These are phyloP conservation scores for Megaustenia siamemsis DNA, from an alignment of 2,888 invertebrate species.

Conservation along the genomic window DNA sequence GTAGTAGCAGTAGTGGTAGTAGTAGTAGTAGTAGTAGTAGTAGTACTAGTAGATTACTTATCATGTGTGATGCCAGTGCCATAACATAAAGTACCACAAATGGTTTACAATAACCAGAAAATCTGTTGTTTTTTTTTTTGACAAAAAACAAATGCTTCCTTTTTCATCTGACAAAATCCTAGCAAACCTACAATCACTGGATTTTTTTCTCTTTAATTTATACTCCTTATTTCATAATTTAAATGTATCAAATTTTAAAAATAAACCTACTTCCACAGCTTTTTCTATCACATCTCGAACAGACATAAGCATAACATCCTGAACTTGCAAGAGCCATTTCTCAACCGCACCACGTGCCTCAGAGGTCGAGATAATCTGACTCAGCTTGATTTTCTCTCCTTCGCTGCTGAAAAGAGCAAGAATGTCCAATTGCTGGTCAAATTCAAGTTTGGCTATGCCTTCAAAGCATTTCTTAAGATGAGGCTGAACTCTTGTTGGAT, in stretches of 20 bases:
- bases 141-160: background rate
- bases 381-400: slow-evolving; percentile 85
- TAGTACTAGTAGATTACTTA: no score
- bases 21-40: no score
- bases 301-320: slow-evolving; percentile 89
- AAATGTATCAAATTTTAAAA: background rate
- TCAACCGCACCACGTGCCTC: slow-evolving; percentile 90
- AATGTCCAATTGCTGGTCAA: slow-evolving; percentile 93
- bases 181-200: no score
- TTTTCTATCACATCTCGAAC: slow-evolving; percentile 84
- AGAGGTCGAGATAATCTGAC: slow-evolving; percentile 86
- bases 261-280: slow-evolving; percentile 81
- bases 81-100: no score
- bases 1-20: no score
- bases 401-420: slow-evolving; percentile 91
- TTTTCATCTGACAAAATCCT: no score
- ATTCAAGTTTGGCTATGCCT: slow-evolving; percentile 91
- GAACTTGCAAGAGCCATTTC: slow-evolving; percentile 90
- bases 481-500: slow-evolving; percentile 80
- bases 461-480: slow-evolving; percentile 81
- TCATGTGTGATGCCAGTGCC: no score
- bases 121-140: no score
- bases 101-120: no score
- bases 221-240: no score
- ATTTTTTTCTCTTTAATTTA: no score